Evolutionary conservation across 2,797 vertebrate species (phyloP).

Genomic region (Sebastes kiyomatsui): DNA sequence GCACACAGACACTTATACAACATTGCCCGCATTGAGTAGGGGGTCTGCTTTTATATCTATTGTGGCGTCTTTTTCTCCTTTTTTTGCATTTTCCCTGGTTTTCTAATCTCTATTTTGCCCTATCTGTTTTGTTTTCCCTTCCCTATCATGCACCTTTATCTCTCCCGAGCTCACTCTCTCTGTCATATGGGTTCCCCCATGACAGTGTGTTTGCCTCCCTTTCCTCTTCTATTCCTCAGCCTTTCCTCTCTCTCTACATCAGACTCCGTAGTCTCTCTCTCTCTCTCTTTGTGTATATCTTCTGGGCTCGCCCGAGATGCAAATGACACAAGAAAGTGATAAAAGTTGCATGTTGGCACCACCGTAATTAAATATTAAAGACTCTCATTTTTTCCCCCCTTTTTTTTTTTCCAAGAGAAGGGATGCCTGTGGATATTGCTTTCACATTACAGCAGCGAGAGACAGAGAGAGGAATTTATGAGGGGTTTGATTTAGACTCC

Average conservation of each 20-base stretch:
- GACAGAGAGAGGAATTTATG: conserved; percentile 50
- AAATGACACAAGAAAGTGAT: conserved; percentile 84
- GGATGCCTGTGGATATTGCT: conserved; percentile 83
- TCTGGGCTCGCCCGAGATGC: conserved; percentile 77
- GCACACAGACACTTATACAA: not conserved
- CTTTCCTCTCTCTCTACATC: conserved; percentile 16
- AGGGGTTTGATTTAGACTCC: conserved; percentile 71
- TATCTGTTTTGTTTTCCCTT: conserved; percentile 23
- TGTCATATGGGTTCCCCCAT: conserved; percentile 51
- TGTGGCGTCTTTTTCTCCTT: not conserved
- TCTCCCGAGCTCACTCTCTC: conserved; percentile 35
- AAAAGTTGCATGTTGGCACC: conserved; percentile 84
- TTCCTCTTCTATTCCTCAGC: conserved; percentile 41
- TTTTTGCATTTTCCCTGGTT: not conserved
- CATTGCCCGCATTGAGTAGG: not conserved
- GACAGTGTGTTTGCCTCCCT: conserved; percentile 38
- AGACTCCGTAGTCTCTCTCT: conserved; percentile 20
- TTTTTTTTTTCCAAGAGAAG: conserved; percentile 51
- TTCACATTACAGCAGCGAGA: conserved; percentile 73
- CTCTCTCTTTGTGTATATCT: conserved; percentile 63
- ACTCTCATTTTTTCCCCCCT: conserved; percentile 50
- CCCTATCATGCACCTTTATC: conserved; percentile 41
- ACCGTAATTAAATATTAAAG: conserved; percentile 86
- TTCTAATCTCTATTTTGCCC: conserved; percentile 33
- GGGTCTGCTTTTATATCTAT: conserved; percentile 10